Evolutionary conservation across 2,113 vertebrate species (phyloP).

Genomic region (Cromileptes altivelis): DNA sequence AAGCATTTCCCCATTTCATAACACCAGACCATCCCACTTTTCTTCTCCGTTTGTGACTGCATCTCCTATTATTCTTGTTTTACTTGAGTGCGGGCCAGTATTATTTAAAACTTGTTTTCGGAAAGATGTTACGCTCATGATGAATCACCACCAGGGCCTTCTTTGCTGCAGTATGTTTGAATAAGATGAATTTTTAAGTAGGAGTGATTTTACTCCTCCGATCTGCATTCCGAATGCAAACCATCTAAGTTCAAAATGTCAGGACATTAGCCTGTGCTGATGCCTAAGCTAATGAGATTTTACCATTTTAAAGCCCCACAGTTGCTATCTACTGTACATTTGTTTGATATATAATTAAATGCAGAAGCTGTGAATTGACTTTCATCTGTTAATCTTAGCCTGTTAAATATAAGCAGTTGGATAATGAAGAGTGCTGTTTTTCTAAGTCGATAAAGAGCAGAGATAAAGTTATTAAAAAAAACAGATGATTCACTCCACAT

Average conservation of each 20-base stretch:
- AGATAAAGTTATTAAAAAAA: too few relatives aligned
- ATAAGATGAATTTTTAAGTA: background rate
- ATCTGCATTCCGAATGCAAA: background rate
- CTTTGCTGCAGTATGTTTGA: background rate
- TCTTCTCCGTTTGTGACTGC: conserved; percentile 1
- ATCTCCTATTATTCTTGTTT: background rate
- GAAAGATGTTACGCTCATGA: background rate
- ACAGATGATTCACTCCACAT: background rate
- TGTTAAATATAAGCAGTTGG: conserved; percentile 6
- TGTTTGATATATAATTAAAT: background rate
- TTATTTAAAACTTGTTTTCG: background rate
- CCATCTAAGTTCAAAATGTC: background rate
- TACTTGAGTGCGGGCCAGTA: conserved; percentile 9
- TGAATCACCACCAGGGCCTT: background rate
- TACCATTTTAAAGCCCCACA: background rate
- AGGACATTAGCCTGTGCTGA: background rate
- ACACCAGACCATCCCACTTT: conserved; percentile 12
- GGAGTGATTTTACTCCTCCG: background rate
- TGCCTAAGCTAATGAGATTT: background rate
- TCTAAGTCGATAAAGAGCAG: too few relatives aligned
- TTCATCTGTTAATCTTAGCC: conserved; percentile 2
- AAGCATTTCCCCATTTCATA: conserved; percentile 23
- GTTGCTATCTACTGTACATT: background rate
- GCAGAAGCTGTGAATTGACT: background rate
- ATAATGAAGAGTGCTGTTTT: background rate